Percentiles rank a stretch among this genome's conserved stretches.
Conservation (phyloP, 1,140 invertebrate species). For the Melanaphis sacchari region DNA sequence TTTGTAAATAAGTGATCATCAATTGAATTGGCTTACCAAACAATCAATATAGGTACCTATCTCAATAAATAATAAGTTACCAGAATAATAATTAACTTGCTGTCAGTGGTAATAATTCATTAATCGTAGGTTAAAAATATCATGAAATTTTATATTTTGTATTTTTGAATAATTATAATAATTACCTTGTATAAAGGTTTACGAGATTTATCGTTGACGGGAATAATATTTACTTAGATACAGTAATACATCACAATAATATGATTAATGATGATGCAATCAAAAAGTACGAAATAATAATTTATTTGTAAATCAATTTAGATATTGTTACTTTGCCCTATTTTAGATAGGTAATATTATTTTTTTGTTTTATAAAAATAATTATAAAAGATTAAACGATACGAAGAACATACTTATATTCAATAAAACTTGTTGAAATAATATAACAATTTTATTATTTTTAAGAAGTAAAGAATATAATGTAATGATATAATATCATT, state of each 20-base stretch:
- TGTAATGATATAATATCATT: not conserved
- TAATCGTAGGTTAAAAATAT: not conserved
- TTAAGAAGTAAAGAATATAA: not conserved
- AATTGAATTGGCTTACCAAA: not conserved
- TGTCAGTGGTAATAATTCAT: not conserved
- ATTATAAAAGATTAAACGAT: not conserved
- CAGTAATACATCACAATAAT: not conserved
- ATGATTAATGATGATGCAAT: not conserved
- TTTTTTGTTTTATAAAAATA: not conserved
- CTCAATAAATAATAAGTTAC: not conserved
- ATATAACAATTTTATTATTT: slow-evolving; percentile 5
- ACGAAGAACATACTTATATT: not conserved
- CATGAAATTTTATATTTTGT: not conserved
- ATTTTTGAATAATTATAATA: not conserved
- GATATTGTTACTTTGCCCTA: slow-evolving; percentile 12
- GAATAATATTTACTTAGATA: not conserved
- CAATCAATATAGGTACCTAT: not conserved
- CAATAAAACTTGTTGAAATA: not conserved
- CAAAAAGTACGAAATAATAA: not conserved
- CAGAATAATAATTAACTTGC: not conserved
- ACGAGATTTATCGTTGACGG: not conserved
- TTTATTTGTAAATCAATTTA: slow-evolving; percentile 6
- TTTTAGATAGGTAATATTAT: slow-evolving; percentile 9
- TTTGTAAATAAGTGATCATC: not conserved
- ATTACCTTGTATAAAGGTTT: not conserved